Conservation (phyloP, 2,888 invertebrate species). For the Scaptomyza cyrtandrae region DNA sequence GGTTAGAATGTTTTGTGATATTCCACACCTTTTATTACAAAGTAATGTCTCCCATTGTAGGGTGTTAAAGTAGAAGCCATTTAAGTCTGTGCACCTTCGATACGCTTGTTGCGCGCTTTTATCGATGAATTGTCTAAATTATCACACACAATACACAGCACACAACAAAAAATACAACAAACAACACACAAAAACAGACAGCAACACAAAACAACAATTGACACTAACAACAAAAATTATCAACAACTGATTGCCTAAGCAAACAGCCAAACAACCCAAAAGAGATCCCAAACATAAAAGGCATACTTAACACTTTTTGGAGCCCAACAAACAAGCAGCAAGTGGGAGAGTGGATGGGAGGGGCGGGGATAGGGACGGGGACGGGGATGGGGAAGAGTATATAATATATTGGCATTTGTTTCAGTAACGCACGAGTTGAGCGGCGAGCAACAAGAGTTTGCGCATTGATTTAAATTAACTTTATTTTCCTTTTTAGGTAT, state of each 20-base stretch:
- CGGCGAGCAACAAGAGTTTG: slow-evolving; percentile 56
- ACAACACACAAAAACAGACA: slow-evolving; percentile 33
- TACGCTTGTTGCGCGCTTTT: slow-evolving; percentile 73
- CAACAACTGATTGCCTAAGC: slow-evolving; percentile 73
- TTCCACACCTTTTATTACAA: too few species aligned
- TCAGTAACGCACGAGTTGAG: slow-evolving; percentile 77
- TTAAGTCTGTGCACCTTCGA: slow-evolving; percentile 58
- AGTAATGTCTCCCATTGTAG: neutral
- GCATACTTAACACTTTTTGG: slow-evolving; percentile 80
- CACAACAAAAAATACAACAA: slow-evolving; percentile 21
- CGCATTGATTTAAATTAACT: slow-evolving; percentile 78
- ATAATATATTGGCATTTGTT: slow-evolving; percentile 69
- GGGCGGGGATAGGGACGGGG: slow-evolving; percentile 13
- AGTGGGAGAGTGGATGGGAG: neutral
- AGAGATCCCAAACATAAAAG: slow-evolving; percentile 52
- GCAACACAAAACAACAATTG: slow-evolving; percentile 52
- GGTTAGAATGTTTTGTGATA: too few species aligned
- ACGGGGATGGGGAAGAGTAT: slow-evolving; percentile 16
- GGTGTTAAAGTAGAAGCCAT: slow-evolving; percentile 43
- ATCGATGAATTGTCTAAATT: slow-evolving; percentile 75
- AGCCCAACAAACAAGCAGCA: slow-evolving; percentile 73
- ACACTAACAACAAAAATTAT: slow-evolving; percentile 75
- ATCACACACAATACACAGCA: slow-evolving; percentile 65
- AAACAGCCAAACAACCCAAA: slow-evolving; percentile 54
- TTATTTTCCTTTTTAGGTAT: slow-evolving; percentile 32